Base-by-base conservation (phyloP, 1,140 invertebrate species). In the Aradophagus sp. region DNA sequence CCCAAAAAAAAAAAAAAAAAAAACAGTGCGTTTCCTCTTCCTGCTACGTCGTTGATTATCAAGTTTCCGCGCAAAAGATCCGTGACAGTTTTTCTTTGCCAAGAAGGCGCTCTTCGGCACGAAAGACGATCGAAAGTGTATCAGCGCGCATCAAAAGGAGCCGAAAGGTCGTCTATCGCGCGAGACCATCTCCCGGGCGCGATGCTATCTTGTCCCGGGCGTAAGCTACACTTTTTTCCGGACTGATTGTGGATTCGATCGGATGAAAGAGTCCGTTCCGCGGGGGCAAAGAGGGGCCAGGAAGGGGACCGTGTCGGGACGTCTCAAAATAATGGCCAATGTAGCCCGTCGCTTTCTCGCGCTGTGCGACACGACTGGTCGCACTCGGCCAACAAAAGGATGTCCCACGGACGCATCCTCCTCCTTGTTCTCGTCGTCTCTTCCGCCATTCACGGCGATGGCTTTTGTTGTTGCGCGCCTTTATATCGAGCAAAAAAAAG, bases 321-420 rank as follows among this genome's bases (percentile, higher is more conserved):
- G 56, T 70, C 67, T 71, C 67, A 55, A 71, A 71, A 74, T 74
- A 74, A 71, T 71, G 14, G 56, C 27, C 32, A 27, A 59, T 63
- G 45, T 59, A 55, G 45, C 67, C 62, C 36, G 67, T 70, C 62
- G 63, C 73, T 71, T 75, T 75, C 68, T 75, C 73, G 73, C 67
- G 73, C 59, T 62, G 52, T 20, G 53, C 61, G 59, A 75, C 67
- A 74, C 73, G 67, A 74, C 56, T 68, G 52, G 53, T 73, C 63
- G 58, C 70, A 73, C 66, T 69, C 52, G 11, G 23, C 1, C 7
- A 16, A 72, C 55, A 72, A 72, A 66, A 56, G 61, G 61, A 66
- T 66, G 61, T 38, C 26, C 12, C 50, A 20, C n/a, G 8, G 8
- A 27, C 13, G 35, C 8, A 23, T 45, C 23, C 27, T 34, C n/a